Evolutionary conservation across 2,888 invertebrate species (phyloP).

Genomic region (Blastobasis lacticolella): DNA sequence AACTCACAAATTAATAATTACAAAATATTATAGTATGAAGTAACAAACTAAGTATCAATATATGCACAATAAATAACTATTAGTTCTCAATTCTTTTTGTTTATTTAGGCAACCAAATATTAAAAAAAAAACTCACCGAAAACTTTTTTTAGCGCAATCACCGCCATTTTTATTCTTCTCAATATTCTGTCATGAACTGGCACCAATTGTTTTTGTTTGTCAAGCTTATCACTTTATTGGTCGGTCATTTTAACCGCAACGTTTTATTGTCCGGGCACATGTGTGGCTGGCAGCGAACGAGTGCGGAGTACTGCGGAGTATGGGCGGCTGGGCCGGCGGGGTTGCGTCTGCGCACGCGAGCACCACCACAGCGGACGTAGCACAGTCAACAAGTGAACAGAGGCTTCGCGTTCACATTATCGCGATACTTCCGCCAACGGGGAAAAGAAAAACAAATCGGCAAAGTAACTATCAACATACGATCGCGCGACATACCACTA

Average conservation of each 20-base stretch:
- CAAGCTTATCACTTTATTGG: slow-evolving; percentile 7
- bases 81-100: too few species aligned
- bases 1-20: too few species aligned
- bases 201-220: not conserved
- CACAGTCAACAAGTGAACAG: slow-evolving; percentile 9
- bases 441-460: slow-evolving; percentile 10
- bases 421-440: slow-evolving; percentile 16
- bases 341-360: not conserved
- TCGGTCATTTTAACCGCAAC: slow-evolving; percentile 13
- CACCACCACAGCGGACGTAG: slow-evolving; percentile 11
- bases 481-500: not conserved
- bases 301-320: slow-evolving; percentile 8
- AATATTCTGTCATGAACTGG: not conserved
- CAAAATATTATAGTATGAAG: too few species aligned
- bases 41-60: too few species aligned
- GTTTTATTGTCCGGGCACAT: not conserved
- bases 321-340: not conserved
- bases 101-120: not conserved
- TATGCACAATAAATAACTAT: too few species aligned
- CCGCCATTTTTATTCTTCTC: slow-evolving; percentile 39
- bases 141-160: slow-evolving; percentile 43
- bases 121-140: slow-evolving; percentile 43
- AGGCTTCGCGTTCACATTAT: slow-evolving; percentile 11
- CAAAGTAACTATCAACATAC: slow-evolving; percentile 1
- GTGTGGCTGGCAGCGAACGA: slow-evolving; percentile 12